Evolutionary conservation across 1,140 invertebrate genomes (phyloP).

Genomic region (Aphaenogaster ashmeadi): DNA sequence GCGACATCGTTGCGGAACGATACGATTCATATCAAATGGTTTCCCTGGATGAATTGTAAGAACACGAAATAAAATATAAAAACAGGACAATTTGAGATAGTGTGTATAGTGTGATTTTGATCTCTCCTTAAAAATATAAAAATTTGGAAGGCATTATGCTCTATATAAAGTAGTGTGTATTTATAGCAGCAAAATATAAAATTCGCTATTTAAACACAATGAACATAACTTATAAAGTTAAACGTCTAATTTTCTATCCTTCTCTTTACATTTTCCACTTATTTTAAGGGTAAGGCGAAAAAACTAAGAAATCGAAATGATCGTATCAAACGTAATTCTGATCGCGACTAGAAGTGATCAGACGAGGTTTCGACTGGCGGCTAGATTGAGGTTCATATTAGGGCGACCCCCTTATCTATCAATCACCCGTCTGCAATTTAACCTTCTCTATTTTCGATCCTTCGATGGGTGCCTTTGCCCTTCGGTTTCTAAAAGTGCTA

Average conservation of each 20-base stretch:
- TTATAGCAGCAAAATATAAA: background rate
- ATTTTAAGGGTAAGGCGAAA: background rate
- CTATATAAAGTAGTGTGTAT: background rate
- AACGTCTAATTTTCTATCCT: background rate
- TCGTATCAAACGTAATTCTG: conserved; percentile 5
- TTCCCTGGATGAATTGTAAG: background rate
- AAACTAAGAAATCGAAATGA: background rate
- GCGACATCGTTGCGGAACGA: conserved; percentile 25
- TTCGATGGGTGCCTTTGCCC: conserved; percentile 64
- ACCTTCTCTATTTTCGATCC: conserved; percentile 79
- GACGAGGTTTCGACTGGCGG: conserved; percentile 31
- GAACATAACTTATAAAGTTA: background rate
- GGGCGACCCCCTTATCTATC: conserved; percentile 69
- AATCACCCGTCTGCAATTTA: conserved; percentile 72
- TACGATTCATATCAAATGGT: conserved; percentile 2
- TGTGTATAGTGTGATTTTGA: background rate
- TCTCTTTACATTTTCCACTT: background rate
- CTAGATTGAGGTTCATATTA: conserved; percentile 58
- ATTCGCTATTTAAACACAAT: background rate
- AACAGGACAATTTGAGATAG: background rate
- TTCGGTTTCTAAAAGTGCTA: conserved; percentile 59
- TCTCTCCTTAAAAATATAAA: conserved; percentile 1
- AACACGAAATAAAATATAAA: background rate
- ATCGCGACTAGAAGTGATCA: conserved; percentile 35
- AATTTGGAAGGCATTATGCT: background rate